A percentile compares a stretch with the other conserved stretches of the same genome.
These are phyloP conservation scores for Chesias legatella DNA, from an alignment of 2,888 invertebrate genomes.

Conservation along the genomic window DNA sequence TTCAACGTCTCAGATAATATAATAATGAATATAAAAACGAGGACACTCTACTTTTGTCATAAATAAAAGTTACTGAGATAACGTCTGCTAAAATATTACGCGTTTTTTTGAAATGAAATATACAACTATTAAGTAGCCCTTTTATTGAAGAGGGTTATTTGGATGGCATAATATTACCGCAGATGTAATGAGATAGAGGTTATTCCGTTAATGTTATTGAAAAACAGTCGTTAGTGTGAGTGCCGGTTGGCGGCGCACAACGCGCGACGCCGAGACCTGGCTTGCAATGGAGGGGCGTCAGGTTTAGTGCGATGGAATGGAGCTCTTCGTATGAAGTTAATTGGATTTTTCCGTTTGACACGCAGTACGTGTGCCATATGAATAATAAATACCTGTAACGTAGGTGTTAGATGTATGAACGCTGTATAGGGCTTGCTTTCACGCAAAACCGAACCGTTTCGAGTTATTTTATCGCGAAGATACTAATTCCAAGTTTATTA, in stretches of 20 bases:
- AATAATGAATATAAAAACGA: constrained; percentile 15
- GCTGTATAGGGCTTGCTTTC: constrained; percentile 35
- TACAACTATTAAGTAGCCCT: constrained; percentile 29
- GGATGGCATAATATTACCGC: constrained; percentile 33
- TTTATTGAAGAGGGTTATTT: constrained; percentile 30
- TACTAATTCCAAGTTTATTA: too few species aligned
- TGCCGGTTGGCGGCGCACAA: constrained; percentile 34
- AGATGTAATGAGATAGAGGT: constrained; percentile 43
- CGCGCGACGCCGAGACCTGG: constrained; percentile 10
- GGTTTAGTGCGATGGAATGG: constrained; percentile 53
- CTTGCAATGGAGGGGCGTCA: constrained; percentile 36
- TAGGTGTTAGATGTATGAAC: constrained; percentile 43
- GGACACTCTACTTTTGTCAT: constrained; percentile 18
- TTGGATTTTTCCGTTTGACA: constrained; percentile 76
- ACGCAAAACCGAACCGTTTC: constrained; percentile 15
- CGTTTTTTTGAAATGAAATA: constrained; percentile 32
- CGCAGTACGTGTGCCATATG: constrained; percentile 62
- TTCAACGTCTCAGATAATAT: constrained; percentile 10
- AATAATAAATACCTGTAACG: constrained; percentile 64
- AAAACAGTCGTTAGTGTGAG: constrained; percentile 63
- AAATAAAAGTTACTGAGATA: constrained; percentile 27
- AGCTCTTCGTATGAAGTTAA: constrained; percentile 70
- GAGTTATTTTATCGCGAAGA: constrained; percentile 4
- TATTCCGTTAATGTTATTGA: constrained; percentile 66
- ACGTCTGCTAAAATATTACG: constrained; percentile 21